phyloP scores from a whole-genome alignment of 2,888 invertebrate species.

The Drosophila maculinotata region DNA sequence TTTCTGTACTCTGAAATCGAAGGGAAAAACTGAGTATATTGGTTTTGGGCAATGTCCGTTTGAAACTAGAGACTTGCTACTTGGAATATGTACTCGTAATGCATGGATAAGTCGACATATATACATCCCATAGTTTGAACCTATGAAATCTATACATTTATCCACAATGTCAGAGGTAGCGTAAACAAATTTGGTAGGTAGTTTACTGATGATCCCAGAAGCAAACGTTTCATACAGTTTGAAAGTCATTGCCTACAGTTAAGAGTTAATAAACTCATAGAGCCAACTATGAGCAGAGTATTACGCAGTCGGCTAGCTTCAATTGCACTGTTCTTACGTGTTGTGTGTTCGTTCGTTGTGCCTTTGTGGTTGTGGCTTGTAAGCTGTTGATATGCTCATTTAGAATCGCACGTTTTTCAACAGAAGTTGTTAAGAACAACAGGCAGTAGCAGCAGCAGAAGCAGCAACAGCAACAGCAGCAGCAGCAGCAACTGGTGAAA shows the following conservation, averaged over 20 bases:
- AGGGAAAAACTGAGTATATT: slow-evolving; percentile 7
- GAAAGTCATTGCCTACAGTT: too few relatives aligned
- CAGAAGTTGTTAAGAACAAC: slow-evolving; percentile 75
- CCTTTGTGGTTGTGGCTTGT: slow-evolving; percentile 58
- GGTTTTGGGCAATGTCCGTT: background rate
- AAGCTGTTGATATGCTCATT: slow-evolving; percentile 81
- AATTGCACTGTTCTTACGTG: background rate
- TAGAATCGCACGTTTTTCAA: slow-evolving; percentile 81
- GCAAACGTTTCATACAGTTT: too few relatives aligned
- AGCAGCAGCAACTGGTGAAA: slow-evolving; percentile 17
- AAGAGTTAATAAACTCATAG: too few relatives aligned
- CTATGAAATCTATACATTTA: too few relatives aligned
- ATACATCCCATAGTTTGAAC: too few relatives aligned
- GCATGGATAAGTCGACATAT: background rate
- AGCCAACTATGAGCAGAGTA: background rate
- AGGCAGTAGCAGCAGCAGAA: slow-evolving; percentile 10
- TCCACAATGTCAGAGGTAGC: too few relatives aligned
- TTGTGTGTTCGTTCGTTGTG: slow-evolving; percentile 36
- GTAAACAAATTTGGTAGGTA: too few relatives aligned
- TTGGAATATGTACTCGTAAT: background rate
- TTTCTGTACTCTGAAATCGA: slow-evolving; percentile 25
- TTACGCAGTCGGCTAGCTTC: background rate
- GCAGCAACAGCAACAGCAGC: slow-evolving; percentile 5
- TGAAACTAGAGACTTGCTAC: background rate
- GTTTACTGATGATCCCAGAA: too few relatives aligned